Evolutionary conservation across 2,113 vertebrate genomes (phyloP).

Genomic region (Gymnarchus niloticus): DNA sequence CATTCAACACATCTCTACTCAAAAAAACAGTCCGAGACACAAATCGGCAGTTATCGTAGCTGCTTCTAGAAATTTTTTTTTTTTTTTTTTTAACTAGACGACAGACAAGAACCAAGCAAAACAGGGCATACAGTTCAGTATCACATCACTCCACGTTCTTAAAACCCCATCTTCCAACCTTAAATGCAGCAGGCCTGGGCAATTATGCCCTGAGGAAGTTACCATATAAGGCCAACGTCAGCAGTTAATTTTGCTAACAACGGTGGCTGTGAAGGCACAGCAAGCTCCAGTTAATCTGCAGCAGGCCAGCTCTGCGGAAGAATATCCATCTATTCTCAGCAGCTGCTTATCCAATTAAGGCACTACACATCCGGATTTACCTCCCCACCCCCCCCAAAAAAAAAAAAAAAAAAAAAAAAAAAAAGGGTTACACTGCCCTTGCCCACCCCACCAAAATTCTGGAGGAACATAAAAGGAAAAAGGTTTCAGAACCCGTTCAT

Average conservation of each 20-base stretch:
- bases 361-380: no score
- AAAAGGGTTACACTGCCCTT: no score
- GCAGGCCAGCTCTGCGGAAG: neutral
- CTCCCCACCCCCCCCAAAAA: no score
- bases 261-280: neutral
- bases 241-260: neutral
- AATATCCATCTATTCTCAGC: neutral
- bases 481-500: no score
- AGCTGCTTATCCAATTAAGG: neutral
- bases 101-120: neutral
- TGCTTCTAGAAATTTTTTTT: no score
- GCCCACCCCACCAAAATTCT: no score
- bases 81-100: no score
- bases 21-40: neutral
- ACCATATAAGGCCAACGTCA: neutral
- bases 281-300: neutral
- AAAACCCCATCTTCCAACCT: neutral
- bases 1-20: neutral
- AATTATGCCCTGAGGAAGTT: neutral
- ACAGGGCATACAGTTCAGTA: no score
- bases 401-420: no score
- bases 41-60: no score
- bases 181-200: neutral
- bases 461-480: no score
- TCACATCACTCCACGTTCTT: neutral